Conservation (phyloP, 1,140 invertebrate species). For the Tachypleus tridentatus region DNA sequence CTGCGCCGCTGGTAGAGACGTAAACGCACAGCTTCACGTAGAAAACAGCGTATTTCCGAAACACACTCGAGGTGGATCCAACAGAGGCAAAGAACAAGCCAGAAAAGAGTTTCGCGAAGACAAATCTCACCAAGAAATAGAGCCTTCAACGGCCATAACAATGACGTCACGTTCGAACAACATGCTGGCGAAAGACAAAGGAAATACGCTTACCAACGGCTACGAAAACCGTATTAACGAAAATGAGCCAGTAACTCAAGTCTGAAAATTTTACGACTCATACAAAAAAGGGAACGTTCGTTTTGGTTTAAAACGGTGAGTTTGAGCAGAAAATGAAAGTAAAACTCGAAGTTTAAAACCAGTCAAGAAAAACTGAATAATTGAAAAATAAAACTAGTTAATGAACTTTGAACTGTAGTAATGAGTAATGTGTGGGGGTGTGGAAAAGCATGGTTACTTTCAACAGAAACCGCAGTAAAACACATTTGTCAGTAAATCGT, state of each 20-base stretch:
- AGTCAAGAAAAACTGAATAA: too few relatives aligned
- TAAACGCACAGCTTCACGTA: constrained; percentile 70
- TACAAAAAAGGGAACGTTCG: too few relatives aligned
- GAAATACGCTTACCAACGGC: constrained; percentile 13
- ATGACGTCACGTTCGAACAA: constrained; percentile 22
- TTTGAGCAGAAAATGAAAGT: too few relatives aligned
- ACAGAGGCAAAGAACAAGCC: constrained; percentile 6
- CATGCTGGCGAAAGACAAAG: constrained; percentile 14
- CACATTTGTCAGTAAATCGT: too few relatives aligned
- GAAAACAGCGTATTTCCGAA: constrained; percentile 82
- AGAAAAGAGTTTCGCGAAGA: constrained; percentile 6
- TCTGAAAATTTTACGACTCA: not conserved
- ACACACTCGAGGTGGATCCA: constrained; percentile 36
- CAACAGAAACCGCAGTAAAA: too few relatives aligned
- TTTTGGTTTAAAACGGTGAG: too few relatives aligned
- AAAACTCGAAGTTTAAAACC: too few relatives aligned
- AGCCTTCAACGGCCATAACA: constrained; percentile 23
- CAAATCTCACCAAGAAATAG: constrained; percentile 11
- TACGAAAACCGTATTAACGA: constrained; percentile 15
- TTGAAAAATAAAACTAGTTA: too few relatives aligned
- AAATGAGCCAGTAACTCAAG: constrained; percentile 15
- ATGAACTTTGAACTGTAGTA: too few relatives aligned
- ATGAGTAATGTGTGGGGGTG: too few relatives aligned
- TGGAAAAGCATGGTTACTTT: too few relatives aligned
- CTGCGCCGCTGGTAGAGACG: constrained; percentile 44